Conservation (phyloP, 2,113 vertebrate species). For the Boulengeromyrus knoepffleri region DNA sequence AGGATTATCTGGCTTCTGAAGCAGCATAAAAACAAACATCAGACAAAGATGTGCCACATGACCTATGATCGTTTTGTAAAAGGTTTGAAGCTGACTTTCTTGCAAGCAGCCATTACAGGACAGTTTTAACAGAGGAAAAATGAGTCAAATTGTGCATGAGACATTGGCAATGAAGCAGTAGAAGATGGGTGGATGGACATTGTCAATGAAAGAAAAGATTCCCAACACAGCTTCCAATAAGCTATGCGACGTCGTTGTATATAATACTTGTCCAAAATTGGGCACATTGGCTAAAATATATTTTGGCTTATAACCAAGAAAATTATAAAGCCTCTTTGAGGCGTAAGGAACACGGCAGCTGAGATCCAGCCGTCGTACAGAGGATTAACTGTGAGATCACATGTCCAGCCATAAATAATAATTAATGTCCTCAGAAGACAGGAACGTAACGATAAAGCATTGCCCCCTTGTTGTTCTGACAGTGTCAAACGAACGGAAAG, state of each 20-base stretch:
- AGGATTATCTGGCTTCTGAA: neutral
- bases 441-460: neutral
- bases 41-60: too few species aligned
- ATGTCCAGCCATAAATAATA: neutral
- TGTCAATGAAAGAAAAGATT: neutral
- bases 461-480: neutral
- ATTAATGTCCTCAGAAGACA: neutral
- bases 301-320: neutral
- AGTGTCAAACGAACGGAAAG: neutral
- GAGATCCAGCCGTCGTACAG: neutral
- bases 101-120: too few species aligned
- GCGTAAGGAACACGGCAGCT: neutral
- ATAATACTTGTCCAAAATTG: neutral
- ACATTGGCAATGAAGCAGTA: neutral
- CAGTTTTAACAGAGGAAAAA: too few species aligned
- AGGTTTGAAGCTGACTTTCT: too few species aligned
- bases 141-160: too few species aligned
- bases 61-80: too few species aligned
- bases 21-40: neutral
- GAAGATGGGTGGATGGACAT: too few species aligned
- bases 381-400: neutral
- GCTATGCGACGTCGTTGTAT: neutral
- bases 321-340: neutral
- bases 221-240: neutral
- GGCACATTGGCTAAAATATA: neutral